Base-by-base conservation (phyloP, 2,888 invertebrate genomes). In the Drosophila atroscutellata region DNA sequence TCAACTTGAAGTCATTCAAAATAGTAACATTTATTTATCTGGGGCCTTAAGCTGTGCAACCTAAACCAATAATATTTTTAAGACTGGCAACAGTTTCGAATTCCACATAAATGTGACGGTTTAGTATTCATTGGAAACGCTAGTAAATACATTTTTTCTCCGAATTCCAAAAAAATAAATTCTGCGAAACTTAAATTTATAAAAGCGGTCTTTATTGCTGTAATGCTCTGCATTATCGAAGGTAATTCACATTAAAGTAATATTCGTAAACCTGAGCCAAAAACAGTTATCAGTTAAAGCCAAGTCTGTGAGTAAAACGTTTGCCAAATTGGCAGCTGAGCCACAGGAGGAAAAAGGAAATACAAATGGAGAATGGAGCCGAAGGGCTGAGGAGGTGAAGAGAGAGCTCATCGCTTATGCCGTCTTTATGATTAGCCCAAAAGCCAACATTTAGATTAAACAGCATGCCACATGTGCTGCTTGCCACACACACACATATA, bases 391-490 rank as follows among this genome's bases (percentile, higher is more conserved):
- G 26, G 49, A 26, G 9, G 59, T 24, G 45, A 68, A 65, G 30
- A 62, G 60, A 54, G 36, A 62, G 64, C 82, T 89, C 89, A 86
- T 80, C 82, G 82, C 82, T 84, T 86, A 86, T 89, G 82, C 85
- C 71, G 89, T 89, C 89, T 86, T 89, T 89, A 84, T 86, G 89
- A 86, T 81, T 78, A 80, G 77, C 77, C 75, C 70, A 51, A 67
- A 77, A 79, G 82, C 89, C 82, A 89, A 72, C 82, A 77, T 88
- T 80, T 80, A 75, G 89, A 86, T 88, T 88, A 85, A 89, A 76
- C 80, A 80, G 71, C 75, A 69, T 72, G 86, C 75, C 77, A 75
- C 81, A 83, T 81, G 77, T 83, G 86, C 56, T 42, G 59, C 28
- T 45, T 39, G 26, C 37, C 45, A 45, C 62, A 51, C 57, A 67